Evolutionary conservation across 1,140 invertebrate genomes (phyloP).

Genomic region (Brachionus rotundiformis): DNA sequence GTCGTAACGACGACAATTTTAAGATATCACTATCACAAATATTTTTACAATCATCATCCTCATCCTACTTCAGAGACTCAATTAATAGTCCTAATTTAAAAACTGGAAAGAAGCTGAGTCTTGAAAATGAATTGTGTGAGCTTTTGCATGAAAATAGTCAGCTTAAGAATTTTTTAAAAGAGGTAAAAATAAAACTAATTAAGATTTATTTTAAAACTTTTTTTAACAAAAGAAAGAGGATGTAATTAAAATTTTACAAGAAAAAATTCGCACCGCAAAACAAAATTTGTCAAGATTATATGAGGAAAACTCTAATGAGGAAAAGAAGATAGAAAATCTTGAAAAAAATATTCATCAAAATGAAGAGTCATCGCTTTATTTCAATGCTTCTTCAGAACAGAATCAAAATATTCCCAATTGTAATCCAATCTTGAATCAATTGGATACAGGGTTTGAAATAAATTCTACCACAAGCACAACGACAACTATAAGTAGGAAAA

Average conservation of each 20-base stretch:
- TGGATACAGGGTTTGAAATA: background rate
- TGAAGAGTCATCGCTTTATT: slow-evolving; percentile 8
- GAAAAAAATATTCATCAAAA: background rate
- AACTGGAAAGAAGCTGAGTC: background rate
- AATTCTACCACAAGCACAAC: background rate
- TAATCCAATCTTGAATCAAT: slow-evolving; percentile 2
- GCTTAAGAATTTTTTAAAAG: slow-evolving; percentile 48
- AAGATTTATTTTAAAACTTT: no score
- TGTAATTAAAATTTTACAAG: slow-evolving; percentile 45
- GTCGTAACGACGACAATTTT: slow-evolving; percentile 43
- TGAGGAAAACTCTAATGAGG: background rate
- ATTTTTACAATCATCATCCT: slow-evolving; percentile 32
- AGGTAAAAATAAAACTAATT: no score
- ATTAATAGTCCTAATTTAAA: slow-evolving; percentile 5
- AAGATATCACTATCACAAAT: slow-evolving; percentile 50
- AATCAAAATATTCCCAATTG: background rate
- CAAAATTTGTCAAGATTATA: slow-evolving; percentile 4
- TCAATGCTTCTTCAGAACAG: background rate
- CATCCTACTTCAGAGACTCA: background rate
- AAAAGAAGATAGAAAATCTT: background rate
- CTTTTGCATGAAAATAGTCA: slow-evolving; percentile 50
- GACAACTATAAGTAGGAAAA: background rate
- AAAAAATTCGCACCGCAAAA: slow-evolving; percentile 39
- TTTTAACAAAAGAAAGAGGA: slow-evolving; percentile 37
- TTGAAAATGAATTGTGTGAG: slow-evolving; percentile 45